Evolutionary conservation across 2,797 vertebrate species (phyloP).

Genomic region (Sebastolobus alascanus): DNA sequence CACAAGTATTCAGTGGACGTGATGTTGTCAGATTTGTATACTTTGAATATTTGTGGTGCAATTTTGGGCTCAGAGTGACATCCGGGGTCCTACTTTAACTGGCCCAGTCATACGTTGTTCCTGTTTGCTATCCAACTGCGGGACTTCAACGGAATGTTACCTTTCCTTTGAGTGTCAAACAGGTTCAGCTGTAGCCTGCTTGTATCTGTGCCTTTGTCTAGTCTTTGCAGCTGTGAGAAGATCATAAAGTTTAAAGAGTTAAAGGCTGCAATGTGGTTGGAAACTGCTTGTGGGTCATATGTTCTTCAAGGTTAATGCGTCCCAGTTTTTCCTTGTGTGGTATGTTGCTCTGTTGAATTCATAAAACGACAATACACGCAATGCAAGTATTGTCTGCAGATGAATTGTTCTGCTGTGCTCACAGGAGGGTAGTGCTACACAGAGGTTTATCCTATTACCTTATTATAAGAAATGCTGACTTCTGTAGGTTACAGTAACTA

Average conservation of each 20-base stretch:
- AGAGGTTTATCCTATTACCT: constrained; percentile 25
- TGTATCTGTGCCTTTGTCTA: neutral
- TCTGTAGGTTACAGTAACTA: neutral
- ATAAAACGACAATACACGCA: neutral
- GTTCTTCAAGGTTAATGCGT: neutral
- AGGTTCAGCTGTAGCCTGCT: neutral
- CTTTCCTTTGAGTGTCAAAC: neutral
- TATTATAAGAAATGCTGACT: constrained; percentile 39
- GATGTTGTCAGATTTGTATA: too few species aligned
- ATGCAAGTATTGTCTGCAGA: neutral
- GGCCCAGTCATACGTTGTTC: neutral
- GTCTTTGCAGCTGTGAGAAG: neutral
- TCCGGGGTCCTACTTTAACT: neutral
- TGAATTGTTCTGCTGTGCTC: neutral
- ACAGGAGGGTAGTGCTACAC: too few species aligned
- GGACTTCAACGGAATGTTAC: constrained; percentile 14
- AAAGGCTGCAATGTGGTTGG: neutral
- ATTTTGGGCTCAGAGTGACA: neutral
- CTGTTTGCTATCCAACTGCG: neutral
- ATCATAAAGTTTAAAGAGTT: neutral
- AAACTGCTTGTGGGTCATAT: neutral
- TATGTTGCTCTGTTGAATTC: neutral
- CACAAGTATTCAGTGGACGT: too few species aligned
- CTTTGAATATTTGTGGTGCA: too few species aligned
- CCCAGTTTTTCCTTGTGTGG: neutral